Evolutionary conservation across 2,888 invertebrate genomes (phyloP).

Genomic region (Syrphus vitripennis): DNA sequence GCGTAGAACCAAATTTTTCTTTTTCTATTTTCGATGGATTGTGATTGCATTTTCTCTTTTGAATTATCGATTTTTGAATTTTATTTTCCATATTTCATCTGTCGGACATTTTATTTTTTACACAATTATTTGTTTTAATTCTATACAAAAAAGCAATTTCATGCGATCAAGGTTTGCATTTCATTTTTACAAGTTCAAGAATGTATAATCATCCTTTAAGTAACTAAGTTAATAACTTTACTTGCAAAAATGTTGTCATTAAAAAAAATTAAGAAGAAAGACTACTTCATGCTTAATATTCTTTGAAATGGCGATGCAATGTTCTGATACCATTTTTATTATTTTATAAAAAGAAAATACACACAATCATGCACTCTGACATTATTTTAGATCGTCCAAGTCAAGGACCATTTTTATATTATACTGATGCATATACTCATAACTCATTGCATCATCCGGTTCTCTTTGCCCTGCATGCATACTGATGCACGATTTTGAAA

Average conservation of each 20-base stretch:
- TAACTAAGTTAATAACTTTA: not conserved
- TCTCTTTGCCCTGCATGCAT: not conserved
- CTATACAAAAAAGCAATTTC: too few relatives aligned
- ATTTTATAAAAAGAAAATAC: not conserved
- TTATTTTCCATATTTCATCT: too few relatives aligned
- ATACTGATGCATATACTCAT: not conserved
- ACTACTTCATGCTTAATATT: not conserved
- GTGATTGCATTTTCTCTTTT: too few relatives aligned
- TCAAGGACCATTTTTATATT: not conserved
- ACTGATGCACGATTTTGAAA: not conserved
- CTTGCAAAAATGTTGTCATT: not conserved
- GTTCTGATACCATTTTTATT: conserved; percentile 5
- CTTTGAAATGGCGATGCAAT: not conserved
- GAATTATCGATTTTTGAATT: too few relatives aligned
- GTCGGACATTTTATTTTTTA: too few relatives aligned
- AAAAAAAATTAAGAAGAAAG: not conserved
- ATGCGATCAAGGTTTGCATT: too few relatives aligned
- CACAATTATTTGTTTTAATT: too few relatives aligned
- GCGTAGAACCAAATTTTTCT: too few relatives aligned
- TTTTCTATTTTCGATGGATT: too few relatives aligned
- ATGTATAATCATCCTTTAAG: not conserved
- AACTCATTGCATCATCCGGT: not conserved
- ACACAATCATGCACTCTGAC: not conserved
- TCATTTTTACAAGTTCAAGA: not conserved
- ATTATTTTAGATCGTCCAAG: not conserved